Percentiles rank a stretch among this genome's conserved stretches.
Evolutionary conservation across 2,113 vertebrate species (phyloP).

Genomic region (Rhineura floridana): DNA sequence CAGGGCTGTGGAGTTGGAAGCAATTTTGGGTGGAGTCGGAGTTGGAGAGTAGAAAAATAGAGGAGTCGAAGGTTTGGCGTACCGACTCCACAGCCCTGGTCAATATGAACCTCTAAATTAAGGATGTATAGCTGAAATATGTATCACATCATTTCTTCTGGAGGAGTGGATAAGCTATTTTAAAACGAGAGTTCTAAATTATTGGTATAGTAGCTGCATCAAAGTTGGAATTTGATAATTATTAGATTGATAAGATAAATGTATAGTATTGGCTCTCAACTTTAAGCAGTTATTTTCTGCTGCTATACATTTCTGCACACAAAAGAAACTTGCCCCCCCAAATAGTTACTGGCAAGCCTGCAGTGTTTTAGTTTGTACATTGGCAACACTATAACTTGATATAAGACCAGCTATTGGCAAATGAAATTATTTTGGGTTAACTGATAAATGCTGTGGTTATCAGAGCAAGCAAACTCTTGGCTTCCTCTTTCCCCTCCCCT

Average conservation of each 20-base stretch:
- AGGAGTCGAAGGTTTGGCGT: no score
- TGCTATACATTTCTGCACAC: slow-evolving; percentile 38
- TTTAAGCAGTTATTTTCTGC: slow-evolving; percentile 30
- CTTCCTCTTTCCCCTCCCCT: not conserved
- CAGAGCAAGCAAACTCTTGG: not conserved
- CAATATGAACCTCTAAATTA: no score
- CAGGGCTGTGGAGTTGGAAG: no score
- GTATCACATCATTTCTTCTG: not conserved
- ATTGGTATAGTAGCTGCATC: slow-evolving; percentile 1
- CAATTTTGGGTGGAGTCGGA: no score
- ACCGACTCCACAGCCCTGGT: no score
- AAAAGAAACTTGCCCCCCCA: not conserved
- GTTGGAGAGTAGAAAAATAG: no score
- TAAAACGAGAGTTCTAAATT: not conserved
- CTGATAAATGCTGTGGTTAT: slow-evolving; percentile 6
- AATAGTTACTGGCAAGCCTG: not conserved
- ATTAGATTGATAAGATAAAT: slow-evolving; percentile 25
- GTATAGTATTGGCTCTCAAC: not conserved
- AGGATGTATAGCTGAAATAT: not conserved
- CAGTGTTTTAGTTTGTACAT: not conserved
- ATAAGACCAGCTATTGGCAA: slow-evolving; percentile 25
- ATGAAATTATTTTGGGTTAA: slow-evolving; percentile 28
- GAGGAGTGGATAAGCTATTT: not conserved
- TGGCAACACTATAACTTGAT: slow-evolving; percentile 11
- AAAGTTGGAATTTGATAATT: slow-evolving; percentile 32